Base-by-base conservation (phyloP, 2,113 vertebrate species). In the Thryonomys swinderianus region DNA sequence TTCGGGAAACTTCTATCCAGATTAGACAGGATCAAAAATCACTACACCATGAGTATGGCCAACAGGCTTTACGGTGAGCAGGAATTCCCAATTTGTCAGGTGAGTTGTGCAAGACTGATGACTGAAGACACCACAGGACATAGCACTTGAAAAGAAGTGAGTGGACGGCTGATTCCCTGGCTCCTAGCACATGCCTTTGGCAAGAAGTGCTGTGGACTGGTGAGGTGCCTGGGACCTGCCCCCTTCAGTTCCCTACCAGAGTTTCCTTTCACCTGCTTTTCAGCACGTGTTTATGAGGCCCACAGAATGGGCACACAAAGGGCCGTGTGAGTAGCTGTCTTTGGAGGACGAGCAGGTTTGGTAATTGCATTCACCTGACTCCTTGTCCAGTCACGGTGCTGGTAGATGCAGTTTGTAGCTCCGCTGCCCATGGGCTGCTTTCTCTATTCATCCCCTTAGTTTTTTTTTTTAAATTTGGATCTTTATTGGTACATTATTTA, bases 1-100 rank as follows among this genome's bases (percentile, higher is more conserved):
- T 98, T 98, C 13, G 98, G 98, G 81, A 71, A 88, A 3, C 97
- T 99, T 91, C 98, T 98, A 59, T 89, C 96, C 71, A 97, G 96
- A 42, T 71, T 99, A 89, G 98, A 98, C 84, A 96, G 95, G 20
- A 97, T 98, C 55, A 96, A 95, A 0, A 18, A 76, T 18, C 92
- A 66, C 17, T 98, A 97, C 0, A 48, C 88, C 59, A 66, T 98
- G 85, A 98, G 95, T 6, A 74, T 98, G 86, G 98, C 97, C 93
- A 98, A 94, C 96, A 96, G 97, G 34, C 98, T 98, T n/a, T 98
- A 98, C 0, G 96, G 55, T 45, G 97, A 97, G 45, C 92, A 90
- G 90, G 94, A 61, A 40, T 97, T 96, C 89, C 95, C 90, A 1
- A 76, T 97, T 78, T 4, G 67, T 53, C 74, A 69, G 84, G 97